phyloP scores from a whole-genome alignment of 2,797 vertebrate genomes.

The Tachyglossus aculeatus region DNA sequence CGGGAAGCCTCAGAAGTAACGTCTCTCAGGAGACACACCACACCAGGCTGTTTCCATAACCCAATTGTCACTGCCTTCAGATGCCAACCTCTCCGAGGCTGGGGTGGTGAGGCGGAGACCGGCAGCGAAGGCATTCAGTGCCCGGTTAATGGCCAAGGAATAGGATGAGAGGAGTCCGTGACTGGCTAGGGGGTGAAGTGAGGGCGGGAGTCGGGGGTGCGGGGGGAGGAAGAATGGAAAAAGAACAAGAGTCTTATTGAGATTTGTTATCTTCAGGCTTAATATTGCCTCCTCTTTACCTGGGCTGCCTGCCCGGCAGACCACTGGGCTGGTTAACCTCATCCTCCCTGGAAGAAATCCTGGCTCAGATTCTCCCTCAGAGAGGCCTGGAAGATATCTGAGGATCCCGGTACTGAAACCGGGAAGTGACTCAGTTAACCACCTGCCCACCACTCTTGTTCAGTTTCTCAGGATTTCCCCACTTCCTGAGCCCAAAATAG shows the following conservation, averaged over 20 bases:
- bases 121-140: background rate
- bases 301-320: background rate
- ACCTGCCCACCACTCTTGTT: too few relatives aligned
- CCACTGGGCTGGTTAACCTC: background rate
- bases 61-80: background rate
- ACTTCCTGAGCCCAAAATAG: too few relatives aligned
- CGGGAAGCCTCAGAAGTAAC: background rate
- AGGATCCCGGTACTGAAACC: too few relatives aligned
- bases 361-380: too few relatives aligned
- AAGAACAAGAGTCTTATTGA: background rate
- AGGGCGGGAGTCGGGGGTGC: too few relatives aligned
- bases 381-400: too few relatives aligned
- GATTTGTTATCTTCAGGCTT: background rate
- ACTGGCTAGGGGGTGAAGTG: background rate
- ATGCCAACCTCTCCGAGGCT: background rate
- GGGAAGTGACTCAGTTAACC: too few relatives aligned
- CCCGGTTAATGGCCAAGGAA: background rate
- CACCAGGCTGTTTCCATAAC: background rate
- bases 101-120: background rate
- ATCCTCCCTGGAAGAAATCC: too few relatives aligned
- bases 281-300: background rate
- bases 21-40: background rate
- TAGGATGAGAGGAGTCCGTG: background rate
- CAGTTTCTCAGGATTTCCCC: background rate
- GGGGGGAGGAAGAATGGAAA: background rate